These are phyloP conservation scores for Apostichopus leukothele DNA, from an alignment of 53 echinoderm and acorn worm genomes.

Conservation along the genomic window DNA sequence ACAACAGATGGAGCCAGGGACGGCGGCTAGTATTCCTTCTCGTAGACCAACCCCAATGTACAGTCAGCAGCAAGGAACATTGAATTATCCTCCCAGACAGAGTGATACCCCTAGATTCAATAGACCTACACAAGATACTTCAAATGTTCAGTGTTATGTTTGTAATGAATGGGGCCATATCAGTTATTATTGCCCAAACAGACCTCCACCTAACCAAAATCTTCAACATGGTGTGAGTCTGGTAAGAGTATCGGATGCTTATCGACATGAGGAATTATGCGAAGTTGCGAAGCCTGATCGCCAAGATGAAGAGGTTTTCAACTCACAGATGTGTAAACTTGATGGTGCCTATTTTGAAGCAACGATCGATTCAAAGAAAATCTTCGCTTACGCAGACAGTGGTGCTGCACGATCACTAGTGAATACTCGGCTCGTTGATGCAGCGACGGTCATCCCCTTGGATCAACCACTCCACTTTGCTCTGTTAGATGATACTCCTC, in stretches of 20 bases:
- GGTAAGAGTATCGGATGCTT: not conserved
- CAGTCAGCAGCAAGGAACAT: no score
- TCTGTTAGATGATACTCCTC: not conserved
- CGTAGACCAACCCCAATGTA: not conserved
- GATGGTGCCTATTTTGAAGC: not conserved
- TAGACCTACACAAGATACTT: not conserved
- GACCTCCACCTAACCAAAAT: not conserved
- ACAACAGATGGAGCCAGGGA: no score
- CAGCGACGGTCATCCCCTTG: not conserved
- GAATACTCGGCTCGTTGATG: not conserved
- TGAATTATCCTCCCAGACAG: not conserved
- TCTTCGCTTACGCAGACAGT: not conserved
- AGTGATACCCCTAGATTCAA: not conserved
- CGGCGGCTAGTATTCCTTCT: no score
- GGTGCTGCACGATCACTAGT: not conserved
- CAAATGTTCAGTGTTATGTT: no score
- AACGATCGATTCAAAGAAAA: not conserved
- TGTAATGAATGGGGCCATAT: conserved; percentile 15
- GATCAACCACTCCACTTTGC: not conserved
- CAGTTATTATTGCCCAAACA: conserved; percentile 29
- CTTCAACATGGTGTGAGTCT: not conserved
- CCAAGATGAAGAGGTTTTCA: no score
- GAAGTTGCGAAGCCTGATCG: no score
- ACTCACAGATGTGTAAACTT: not conserved
- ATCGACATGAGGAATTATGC: not conserved